Evolutionary conservation across 2,113 vertebrate species (phyloP).

Genomic region (Columba janthina): DNA sequence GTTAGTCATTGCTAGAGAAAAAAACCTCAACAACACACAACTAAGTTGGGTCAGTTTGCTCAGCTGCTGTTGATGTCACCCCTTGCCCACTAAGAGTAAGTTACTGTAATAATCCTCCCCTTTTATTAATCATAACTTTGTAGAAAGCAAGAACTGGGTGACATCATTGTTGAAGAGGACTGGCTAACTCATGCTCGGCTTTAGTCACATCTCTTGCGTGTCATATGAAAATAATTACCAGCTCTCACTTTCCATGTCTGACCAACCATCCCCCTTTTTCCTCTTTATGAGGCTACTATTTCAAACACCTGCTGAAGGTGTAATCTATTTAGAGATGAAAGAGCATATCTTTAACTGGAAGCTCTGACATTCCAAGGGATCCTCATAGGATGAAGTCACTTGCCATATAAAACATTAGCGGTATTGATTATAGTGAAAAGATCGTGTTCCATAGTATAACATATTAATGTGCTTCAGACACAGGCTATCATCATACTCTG

Average conservation of each 20-base stretch:
- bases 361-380: background rate
- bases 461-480: background rate
- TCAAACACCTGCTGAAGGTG: conserved; percentile 57
- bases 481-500: background rate
- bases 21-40: conserved; percentile 53
- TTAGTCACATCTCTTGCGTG: conserved; percentile 74
- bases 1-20: conserved; percentile 71
- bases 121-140: conserved; percentile 80
- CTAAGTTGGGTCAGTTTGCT: conserved; percentile 77
- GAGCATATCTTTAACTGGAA: conserved; percentile 17
- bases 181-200: conserved; percentile 70
- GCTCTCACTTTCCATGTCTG: conserved; percentile 67
- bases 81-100: conserved; percentile 74
- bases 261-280: conserved; percentile 44
- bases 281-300: conserved; percentile 20
- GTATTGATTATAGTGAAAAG: background rate
- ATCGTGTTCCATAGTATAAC: background rate
- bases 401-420: background rate
- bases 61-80: conserved; percentile 81
- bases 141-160: conserved; percentile 74
- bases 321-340: conserved; percentile 41
- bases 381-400: background rate
- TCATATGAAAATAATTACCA: conserved; percentile 75
- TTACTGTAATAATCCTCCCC: conserved; percentile 79
- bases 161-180: conserved; percentile 73